Evolutionary conservation across 2,113 vertebrate species (phyloP), one percentile per base, ranked within the genome.

Genomic region (Plectropomus leopardus): DNA sequence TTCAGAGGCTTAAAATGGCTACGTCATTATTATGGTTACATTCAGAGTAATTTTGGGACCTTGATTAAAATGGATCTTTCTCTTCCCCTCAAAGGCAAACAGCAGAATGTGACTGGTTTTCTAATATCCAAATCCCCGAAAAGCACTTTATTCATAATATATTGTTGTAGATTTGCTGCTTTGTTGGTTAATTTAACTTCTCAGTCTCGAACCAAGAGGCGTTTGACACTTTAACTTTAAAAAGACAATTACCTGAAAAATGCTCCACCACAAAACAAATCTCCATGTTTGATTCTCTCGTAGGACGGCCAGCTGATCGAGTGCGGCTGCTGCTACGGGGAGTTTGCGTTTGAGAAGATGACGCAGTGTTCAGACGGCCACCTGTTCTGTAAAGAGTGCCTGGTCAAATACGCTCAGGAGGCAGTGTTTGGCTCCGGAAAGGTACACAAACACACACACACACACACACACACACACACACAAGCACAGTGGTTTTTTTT

Each of bases 231-330:
- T n/a, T n/a, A n/a, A n/a, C n/a, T n/a, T n/a, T 13, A 9, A n/a
- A 23, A 70, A 28, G 23, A 54, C 1, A 2, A 53, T 19, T n/a
- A n/a, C 16, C 23, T 44, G 36, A 57, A 32, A 13, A 17, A 34
- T 24, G 10, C n/a, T n/a, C n/a, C n/a, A n/a, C 21, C 4, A 0
- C 24, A 64, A 45, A 1, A 53, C 9, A 47, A 16, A 8, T 17
- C 7, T 40, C 7, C 24, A 0, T 15, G 6, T 64, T 0, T 36
- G 4, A 24, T 21, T 66, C 0, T 85, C 23, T 40, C 26, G 72
- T 90, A 99, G 98, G 97, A 98, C 0, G 98, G 98, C 34, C 98
- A 99, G 94, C 94, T 99, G 95, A 99, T 99, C 0, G 97, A 99
- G 88, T 99, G 98, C 19, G 96, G 97, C 79, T 99, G 98, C 65